Base-by-base conservation (phyloP, 2,797 vertebrate genomes). In the Sebastes minor region DNA sequence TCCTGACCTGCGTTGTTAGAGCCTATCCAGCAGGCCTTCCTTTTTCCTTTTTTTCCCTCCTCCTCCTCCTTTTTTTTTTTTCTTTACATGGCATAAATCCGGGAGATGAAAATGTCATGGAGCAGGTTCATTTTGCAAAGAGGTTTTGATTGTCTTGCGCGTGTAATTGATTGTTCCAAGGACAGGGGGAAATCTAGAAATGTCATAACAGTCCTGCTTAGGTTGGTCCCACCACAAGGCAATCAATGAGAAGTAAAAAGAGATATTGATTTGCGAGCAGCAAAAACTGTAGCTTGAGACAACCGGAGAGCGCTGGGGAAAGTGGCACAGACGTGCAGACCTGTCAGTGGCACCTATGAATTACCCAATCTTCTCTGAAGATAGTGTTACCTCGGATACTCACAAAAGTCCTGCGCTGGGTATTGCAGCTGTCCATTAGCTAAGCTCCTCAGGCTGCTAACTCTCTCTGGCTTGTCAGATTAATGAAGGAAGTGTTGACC, bases 131-230 rank as follows among this genome's bases (percentile, higher is more conserved):
- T 96, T 96, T 96, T 96, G 95, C 95, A 95, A 96, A 96, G 96
- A 95, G 95, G 95, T 95, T 96, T 96, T 96, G 96, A 96, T 96
- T 96, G 95, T 95, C 94, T 94, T 93, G 94, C 90, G 91, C 94
- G 88, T 95, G 95, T 96, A 96, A 96, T 96, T 96, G 96, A 96
- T 96, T 96, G 96, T 96, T 96, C 94, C 95, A 96, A 96, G 96
- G 95, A 96, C 96, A 95, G 95, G 94, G 95, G 96, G 96, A 96
- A 96, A 96, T 96, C 95, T 96, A 95, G 96, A 96, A 96, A 96
- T 96, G 96, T 96, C 96, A 96, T 96, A 96, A 96, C 96, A 96
- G 95, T 93, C 93, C 93, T 95, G 95, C 95, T 96, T 95, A 96
- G 95, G 94, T 95, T 90, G 93, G 94, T 96, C 95, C 95, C 95